Base-by-base conservation (phyloP, 2,888 invertebrate species). In the Dynastes grantii region DNA sequence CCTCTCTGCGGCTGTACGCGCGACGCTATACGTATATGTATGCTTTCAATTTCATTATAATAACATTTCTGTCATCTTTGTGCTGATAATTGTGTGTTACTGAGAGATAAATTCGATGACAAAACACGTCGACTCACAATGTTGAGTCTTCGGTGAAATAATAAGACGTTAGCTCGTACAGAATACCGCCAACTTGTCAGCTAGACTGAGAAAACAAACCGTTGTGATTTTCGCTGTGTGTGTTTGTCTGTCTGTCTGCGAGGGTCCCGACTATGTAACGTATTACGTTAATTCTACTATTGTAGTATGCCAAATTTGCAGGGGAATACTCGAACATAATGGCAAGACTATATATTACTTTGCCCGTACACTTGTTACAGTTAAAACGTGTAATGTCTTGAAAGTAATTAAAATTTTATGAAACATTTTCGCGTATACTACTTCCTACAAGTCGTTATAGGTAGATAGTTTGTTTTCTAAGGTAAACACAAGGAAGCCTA, bases 91-190 rank as follows among this genome's bases (percentile, higher is more conserved):
- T 87, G 87, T 87, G 82, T 87, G 87, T 84, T 85, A 84, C 85
- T 84, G 84, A 83, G 86, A 87, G 87, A 87, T 87, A 87, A 87
- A 87, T 87, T 87, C 85, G 85, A 83, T 84, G 84, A 85, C 86
- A 86, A 87, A 87, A 87, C 87, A 85, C 83, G 84, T 83, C 82
- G 82, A 79, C 80, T 81, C 82, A 84, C 84, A 84, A 85, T 84
- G 85, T 83, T 85, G 85, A 84, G 85, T 86, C 83, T 85, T 83
- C 84, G 84, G 84, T 82, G 84, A 81, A 83, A 84, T 84, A 84
- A 84, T 83, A 84, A 84, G 84, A 84, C 82, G 84, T 81, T 82
- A 82, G 82, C 77, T 83, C 81, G 81, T 80, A 81, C 79, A 85
- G 85, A 85, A 86, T 85, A 84, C 83, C 83, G 84, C 85, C 84